Conservation (phyloP, 2,888 invertebrate genomes). For the Psylliodes chrysocephalus region DNA sequence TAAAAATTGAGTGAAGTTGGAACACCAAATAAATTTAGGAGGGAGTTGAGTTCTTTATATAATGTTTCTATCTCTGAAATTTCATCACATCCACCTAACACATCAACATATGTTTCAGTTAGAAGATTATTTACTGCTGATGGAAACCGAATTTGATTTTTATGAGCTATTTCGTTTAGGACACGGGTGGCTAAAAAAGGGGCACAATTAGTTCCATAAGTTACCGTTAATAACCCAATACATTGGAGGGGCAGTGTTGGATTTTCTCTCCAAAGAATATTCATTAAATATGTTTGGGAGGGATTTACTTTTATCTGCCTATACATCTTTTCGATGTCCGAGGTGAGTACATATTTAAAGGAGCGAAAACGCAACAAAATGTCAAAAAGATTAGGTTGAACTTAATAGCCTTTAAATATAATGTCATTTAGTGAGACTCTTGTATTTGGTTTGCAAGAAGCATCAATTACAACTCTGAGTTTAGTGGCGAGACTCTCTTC, state of each 20-base stretch:
- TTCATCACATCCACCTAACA: too few species aligned
- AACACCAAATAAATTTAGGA: too few species aligned
- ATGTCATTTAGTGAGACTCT: constrained; percentile 11
- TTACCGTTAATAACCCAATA: constrained; percentile 22
- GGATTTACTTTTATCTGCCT: constrained; percentile 11
- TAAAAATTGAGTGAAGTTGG: too few species aligned
- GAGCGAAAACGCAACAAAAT: constrained; percentile 4
- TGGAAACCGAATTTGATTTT: constrained; percentile 1
- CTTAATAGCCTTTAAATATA: constrained; percentile 9
- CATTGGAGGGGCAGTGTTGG: constrained; percentile 2
- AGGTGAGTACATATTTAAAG: constrained; percentile 8
- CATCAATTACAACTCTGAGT: constrained; percentile 5
- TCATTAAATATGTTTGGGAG: constrained; percentile 1
- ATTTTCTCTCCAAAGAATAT: constrained; percentile 25
- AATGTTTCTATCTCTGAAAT: background rate
- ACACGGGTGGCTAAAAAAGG: constrained; percentile 32
- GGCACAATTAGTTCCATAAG: constrained; percentile 27
- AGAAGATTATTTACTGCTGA: background rate
- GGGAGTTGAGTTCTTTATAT: background rate
- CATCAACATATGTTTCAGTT: too few species aligned
- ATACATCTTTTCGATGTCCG: constrained; percentile 22
- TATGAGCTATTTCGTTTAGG: constrained; percentile 12
- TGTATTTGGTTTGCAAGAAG: constrained; percentile 4
- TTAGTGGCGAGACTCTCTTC: constrained; percentile 4
- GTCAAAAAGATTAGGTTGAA: constrained; percentile 13